Percentiles rank a stretch among this genome's conserved stretches.
phyloP scores from a whole-genome alignment of 92 coral and sea anemone species.

The Epizoanthus rinbou region DNA sequence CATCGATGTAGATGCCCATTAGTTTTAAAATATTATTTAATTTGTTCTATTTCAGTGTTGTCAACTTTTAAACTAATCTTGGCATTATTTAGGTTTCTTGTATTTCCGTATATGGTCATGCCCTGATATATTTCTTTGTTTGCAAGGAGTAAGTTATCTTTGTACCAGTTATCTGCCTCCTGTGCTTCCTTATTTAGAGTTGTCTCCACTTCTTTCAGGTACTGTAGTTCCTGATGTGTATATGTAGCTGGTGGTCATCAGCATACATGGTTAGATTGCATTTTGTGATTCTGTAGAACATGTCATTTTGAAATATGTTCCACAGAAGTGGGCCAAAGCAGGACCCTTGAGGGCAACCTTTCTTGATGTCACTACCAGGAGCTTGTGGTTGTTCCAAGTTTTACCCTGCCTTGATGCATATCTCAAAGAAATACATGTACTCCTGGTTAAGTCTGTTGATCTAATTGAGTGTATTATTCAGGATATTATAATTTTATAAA shows the following conservation, averaged over 20 bases:
- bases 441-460: too few relatives aligned
- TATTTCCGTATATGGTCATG: background rate
- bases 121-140: conserved; percentile 30
- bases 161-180: conserved; percentile 25
- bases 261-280: conserved; percentile 32
- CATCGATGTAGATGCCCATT: too few relatives aligned
- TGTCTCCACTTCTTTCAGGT: background rate
- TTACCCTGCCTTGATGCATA: background rate
- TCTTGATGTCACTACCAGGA: conserved; percentile 21
- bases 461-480: too few relatives aligned
- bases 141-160: conserved; percentile 31
- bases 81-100: too few relatives aligned
- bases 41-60: too few relatives aligned
- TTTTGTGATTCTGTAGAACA: conserved; percentile 2
- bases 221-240: conserved; percentile 8
- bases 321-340: conserved; percentile 38
- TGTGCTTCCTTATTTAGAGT: conserved; percentile 18
- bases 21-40: too few relatives aligned
- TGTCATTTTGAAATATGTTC: conserved; percentile 42
- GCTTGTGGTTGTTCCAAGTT: background rate
- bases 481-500: too few relatives aligned
- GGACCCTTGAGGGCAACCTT: conserved; percentile 47
- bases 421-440: too few relatives aligned
- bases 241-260: conserved; percentile 48
- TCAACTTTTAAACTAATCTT: too few relatives aligned